Evolutionary conservation across 2,797 vertebrate species (phyloP).

Genomic region (Melanotaenia boesemani): DNA sequence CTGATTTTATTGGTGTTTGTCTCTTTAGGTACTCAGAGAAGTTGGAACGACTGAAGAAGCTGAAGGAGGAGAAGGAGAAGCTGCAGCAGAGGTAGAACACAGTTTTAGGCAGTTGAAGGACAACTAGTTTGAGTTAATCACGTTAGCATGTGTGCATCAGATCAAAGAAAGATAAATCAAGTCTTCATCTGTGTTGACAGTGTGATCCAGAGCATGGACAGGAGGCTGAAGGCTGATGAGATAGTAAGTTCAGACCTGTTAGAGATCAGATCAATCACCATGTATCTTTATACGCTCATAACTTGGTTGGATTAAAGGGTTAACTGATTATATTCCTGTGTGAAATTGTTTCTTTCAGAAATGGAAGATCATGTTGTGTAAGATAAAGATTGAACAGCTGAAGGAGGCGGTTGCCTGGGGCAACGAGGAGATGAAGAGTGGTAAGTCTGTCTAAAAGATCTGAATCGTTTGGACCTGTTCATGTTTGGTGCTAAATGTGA

Average conservation of each 20-base stretch:
- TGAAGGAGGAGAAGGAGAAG: slow-evolving; percentile 89
- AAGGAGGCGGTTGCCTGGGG: slow-evolving; percentile 92
- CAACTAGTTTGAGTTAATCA: no score
- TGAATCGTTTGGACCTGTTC: neutral
- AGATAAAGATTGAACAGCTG: slow-evolving; percentile 94
- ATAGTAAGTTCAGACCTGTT: slow-evolving; percentile 83
- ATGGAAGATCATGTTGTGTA: slow-evolving; percentile 99
- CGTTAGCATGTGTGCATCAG: neutral
- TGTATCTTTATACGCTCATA: no score
- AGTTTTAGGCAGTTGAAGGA: no score
- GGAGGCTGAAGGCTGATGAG: slow-evolving; percentile 89
- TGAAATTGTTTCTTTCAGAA: slow-evolving; percentile 85
- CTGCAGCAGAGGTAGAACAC: slow-evolving; percentile 90
- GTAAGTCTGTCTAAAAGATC: slow-evolving; percentile 77
- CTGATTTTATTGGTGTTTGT: neutral
- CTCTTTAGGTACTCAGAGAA: slow-evolving; percentile 90
- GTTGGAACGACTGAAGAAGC: slow-evolving; percentile 87
- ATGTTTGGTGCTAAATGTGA: no score
- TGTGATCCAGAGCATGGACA: slow-evolving; percentile 90
- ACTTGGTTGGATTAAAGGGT: no score
- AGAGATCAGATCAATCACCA: slow-evolving; percentile 60
- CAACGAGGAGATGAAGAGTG: slow-evolving; percentile 89
- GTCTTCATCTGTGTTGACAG: slow-evolving; percentile 67
- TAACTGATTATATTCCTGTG: no score
- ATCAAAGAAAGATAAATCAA: neutral